Evolutionary conservation across 2,888 invertebrate genomes (phyloP).

Genomic region (Spatulosminthurus flaviceps): DNA sequence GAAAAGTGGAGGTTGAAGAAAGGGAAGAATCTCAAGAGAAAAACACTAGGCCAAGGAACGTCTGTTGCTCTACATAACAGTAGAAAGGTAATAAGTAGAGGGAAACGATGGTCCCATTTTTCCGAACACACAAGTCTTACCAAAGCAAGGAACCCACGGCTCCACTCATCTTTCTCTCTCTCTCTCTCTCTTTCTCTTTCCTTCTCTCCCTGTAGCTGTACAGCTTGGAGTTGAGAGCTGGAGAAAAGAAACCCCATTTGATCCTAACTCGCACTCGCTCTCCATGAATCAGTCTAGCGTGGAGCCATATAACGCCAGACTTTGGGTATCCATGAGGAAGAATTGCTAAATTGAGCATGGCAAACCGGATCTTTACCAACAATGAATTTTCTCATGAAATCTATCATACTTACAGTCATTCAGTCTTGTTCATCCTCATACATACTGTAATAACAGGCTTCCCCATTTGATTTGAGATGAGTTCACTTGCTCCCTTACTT

Average conservation of each 20-base stretch:
- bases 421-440: conserved; percentile 19
- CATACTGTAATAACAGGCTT: not conserved
- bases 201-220: not conserved
- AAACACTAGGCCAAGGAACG: not conserved
- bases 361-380: conserved; percentile 49
- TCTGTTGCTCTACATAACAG: no score
- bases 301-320: conserved; percentile 24
- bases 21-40: not conserved
- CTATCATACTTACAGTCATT: conserved; percentile 45
- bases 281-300: conserved; percentile 36
- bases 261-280: conserved; percentile 6
- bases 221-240: not conserved
- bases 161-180: conserved; percentile 3
- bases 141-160: no score
- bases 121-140: no score
- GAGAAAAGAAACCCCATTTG: conserved; percentile 32
- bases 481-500: not conserved
- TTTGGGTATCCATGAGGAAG: conserved; percentile 39
- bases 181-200: conserved; percentile 15
- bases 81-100: no score
- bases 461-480: not conserved
- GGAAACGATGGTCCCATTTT: no score
- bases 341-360: conserved; percentile 54
- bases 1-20: conserved; percentile 25
- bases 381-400: conserved; percentile 48